Conservation (phyloP, 2,888 invertebrate species). For the Entomobrya multifasciata region DNA sequence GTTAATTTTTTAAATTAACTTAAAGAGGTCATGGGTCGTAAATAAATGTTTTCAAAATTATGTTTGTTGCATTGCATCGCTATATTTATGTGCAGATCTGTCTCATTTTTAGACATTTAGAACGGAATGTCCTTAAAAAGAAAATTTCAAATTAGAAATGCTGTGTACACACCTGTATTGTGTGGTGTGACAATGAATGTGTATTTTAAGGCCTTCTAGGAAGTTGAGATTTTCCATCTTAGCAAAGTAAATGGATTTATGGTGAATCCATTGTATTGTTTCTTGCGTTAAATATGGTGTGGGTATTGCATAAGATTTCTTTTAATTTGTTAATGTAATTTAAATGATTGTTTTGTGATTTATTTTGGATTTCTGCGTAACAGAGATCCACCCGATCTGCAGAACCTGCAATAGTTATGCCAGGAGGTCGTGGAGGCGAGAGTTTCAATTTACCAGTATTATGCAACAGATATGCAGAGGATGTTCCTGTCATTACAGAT, state of each 20-base stretch:
- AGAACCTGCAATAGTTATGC: conserved; percentile 73
- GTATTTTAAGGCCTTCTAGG: conserved; percentile 17
- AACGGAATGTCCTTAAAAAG: conserved; percentile 25
- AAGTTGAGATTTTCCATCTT: conserved; percentile 15
- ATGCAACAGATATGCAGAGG: conserved; percentile 79
- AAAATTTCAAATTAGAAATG: not conserved
- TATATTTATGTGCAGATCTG: not conserved
- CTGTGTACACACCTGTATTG: not conserved
- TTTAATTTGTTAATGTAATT: not conserved
- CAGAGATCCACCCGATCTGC: conserved; percentile 77
- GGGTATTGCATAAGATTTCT: conserved; percentile 1
- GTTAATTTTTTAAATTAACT: too few species aligned
- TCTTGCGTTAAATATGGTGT: not conserved
- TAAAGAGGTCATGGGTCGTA: not conserved
- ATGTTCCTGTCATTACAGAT: conserved; percentile 72
- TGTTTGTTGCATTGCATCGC: not conserved
- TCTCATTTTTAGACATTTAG: conserved; percentile 30
- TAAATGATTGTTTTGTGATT: not conserved
- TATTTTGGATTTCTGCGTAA: not conserved
- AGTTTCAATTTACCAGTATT: conserved; percentile 74
- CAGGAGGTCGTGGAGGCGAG: conserved; percentile 60
- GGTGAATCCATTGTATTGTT: not conserved
- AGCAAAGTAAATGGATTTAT: not conserved
- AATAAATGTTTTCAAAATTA: not conserved
- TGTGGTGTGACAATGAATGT: not conserved